A percentile compares a stretch with the other conserved stretches of the same genome.
These are phyloP conservation scores for Ectobius pallidus DNA, from an alignment of 2,888 invertebrate genomes.

Conservation along the genomic window DNA sequence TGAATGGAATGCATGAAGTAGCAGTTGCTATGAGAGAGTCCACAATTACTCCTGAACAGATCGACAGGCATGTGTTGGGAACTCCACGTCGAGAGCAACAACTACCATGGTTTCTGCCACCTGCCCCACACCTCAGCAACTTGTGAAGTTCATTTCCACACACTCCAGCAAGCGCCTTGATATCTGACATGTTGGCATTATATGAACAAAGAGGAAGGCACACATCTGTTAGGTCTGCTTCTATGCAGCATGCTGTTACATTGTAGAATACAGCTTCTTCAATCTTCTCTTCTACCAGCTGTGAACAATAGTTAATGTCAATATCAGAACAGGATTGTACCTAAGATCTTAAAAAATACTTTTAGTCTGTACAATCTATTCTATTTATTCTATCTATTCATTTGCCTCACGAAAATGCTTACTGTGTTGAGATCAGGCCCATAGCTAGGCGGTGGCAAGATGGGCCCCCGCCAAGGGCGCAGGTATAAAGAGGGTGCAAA, in stretches of 20 bases:
- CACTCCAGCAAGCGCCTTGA: conserved; percentile 72
- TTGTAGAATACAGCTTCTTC: conserved; percentile 71
- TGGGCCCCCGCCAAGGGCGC: no score
- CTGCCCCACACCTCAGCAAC: conserved; percentile 66
- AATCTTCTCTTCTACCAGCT: conserved; percentile 65
- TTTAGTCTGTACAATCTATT: no score
- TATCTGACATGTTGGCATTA: conserved; percentile 81
- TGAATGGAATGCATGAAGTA: conserved; percentile 77
- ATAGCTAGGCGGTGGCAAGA: no score
- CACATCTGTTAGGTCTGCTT: conserved; percentile 68
- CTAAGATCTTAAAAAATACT: no score
- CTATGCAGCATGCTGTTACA: conserved; percentile 78
- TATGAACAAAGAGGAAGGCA: conserved; percentile 83
- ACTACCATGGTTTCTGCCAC: conserved; percentile 74
- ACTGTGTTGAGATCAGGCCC: no score
- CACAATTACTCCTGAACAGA: conserved; percentile 73
- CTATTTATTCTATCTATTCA: no score
- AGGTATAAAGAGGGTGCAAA: no score
- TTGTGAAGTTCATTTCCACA: conserved; percentile 81
- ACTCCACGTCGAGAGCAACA: conserved; percentile 79
- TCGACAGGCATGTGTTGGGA: conserved; percentile 68
- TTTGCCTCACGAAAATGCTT: no score
- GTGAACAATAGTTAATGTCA: conserved; percentile 42
- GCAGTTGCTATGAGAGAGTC: conserved; percentile 64
- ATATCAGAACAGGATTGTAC: no score